These are phyloP conservation scores for Agrotis puta DNA, from an alignment of 2,888 invertebrate species.

Conservation along the genomic window DNA sequence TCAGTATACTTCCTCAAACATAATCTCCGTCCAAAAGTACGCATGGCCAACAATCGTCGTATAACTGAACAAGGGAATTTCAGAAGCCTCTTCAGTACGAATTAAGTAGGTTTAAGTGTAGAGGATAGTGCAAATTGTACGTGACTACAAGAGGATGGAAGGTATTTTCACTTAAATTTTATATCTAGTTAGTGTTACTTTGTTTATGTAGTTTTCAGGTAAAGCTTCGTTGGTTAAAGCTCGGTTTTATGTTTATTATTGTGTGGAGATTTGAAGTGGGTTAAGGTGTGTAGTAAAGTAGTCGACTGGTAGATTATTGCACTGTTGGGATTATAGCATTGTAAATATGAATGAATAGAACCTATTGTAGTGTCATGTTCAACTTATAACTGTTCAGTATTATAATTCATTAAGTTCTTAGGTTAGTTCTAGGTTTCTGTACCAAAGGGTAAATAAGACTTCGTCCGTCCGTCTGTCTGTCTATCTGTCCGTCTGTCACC, in stretches of 20 bases:
- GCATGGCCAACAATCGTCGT: conserved; percentile 78
- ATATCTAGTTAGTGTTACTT: conserved; percentile 50
- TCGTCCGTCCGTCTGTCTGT: too few species aligned
- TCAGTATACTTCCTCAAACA: conserved; percentile 36
- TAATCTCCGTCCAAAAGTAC: conserved; percentile 67
- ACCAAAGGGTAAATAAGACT: too few species aligned
- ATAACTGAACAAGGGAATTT: conserved; percentile 82
- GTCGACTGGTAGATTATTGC: conserved; percentile 1
- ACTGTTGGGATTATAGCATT: not conserved
- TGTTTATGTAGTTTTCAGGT: conserved; percentile 51
- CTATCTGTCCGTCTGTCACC: too few species aligned
- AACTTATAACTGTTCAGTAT: not conserved
- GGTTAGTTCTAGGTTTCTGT: too few species aligned
- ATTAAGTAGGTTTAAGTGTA: conserved; percentile 83
- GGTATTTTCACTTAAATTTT: conserved; percentile 59
- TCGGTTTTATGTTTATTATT: conserved; percentile 48
- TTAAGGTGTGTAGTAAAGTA: conserved; percentile 26
- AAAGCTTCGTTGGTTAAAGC: conserved; percentile 44
- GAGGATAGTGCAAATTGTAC: conserved; percentile 76
- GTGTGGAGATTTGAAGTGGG: conserved; percentile 33
- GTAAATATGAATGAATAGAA: not conserved
- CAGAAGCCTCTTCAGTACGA: conserved; percentile 80
- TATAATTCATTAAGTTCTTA: too few species aligned
- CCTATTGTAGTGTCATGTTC: not conserved
- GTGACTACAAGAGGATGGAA: conserved; percentile 58